phyloP scores from a whole-genome alignment of 2,113 vertebrate genomes.

The Rhabdornis inornatus region DNA sequence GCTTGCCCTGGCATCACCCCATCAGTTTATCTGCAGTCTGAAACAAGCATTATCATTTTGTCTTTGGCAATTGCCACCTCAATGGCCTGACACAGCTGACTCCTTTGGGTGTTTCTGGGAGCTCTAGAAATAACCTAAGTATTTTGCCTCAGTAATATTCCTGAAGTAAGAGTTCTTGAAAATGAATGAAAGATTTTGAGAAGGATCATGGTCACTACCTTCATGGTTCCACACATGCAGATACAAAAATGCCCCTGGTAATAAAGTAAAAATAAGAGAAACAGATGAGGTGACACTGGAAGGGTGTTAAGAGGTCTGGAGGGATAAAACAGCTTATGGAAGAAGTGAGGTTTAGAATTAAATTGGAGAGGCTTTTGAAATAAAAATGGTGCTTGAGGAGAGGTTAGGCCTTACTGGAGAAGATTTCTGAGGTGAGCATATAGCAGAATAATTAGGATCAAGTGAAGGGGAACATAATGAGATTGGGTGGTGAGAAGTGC shows the following conservation, averaged over 20 bases:
- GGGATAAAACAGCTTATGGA: not conserved
- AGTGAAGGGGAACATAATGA: slow-evolving; percentile 30
- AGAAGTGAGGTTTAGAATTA: not conserved
- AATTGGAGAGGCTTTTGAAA: slow-evolving; percentile 15
- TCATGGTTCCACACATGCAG: not conserved
- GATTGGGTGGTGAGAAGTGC: slow-evolving; percentile 2
- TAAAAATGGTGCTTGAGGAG: not conserved
- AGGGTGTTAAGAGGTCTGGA: not conserved
- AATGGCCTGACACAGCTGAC: not conserved
- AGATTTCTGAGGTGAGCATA: slow-evolving; percentile 1
- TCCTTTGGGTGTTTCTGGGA: not conserved
- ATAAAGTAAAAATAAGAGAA: not conserved
- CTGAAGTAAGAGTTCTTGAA: not conserved
- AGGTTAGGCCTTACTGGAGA: not conserved
- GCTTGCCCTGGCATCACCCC: not conserved
- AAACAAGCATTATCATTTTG: not conserved
- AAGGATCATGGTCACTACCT: not conserved
- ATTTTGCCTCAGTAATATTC: not conserved
- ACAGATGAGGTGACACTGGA: not conserved
- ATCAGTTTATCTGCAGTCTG: not conserved
- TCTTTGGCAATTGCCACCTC: not conserved
- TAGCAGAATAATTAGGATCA: slow-evolving; percentile 34
- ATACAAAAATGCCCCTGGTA: not conserved
- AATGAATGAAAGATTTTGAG: not conserved
- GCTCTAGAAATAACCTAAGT: not conserved